phyloP scores from a whole-genome alignment of 2,113 vertebrate species.

The Syrrhaptes paradoxus region DNA sequence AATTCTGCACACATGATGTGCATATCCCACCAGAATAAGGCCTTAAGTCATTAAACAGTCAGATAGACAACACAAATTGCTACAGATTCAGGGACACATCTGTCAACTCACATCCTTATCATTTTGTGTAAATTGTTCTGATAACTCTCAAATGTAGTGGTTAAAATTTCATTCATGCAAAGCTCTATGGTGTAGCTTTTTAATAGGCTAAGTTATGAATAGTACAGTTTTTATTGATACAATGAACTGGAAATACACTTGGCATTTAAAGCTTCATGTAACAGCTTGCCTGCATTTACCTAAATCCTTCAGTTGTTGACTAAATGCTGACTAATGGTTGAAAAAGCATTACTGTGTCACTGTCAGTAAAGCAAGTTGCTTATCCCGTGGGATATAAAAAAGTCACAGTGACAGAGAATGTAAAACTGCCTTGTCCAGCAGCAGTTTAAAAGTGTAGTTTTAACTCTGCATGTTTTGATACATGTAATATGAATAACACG shows the following conservation, averaged over 20 bases:
- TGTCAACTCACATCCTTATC: not conserved
- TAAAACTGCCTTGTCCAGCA: not conserved
- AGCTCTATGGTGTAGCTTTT: not conserved
- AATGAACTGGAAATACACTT: not conserved
- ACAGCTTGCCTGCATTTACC: not conserved
- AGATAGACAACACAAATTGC: not conserved
- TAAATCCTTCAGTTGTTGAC: not conserved
- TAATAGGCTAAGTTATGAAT: not conserved
- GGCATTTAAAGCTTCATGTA: not conserved
- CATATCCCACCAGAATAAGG: not conserved
- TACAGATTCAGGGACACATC: not conserved
- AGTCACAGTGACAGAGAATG: not conserved
- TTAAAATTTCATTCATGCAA: constrained; percentile 15
- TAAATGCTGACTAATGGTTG: not conserved
- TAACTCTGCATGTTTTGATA: not conserved
- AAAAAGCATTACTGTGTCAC: not conserved
- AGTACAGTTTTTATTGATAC: not conserved
- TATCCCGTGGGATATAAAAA: not conserved
- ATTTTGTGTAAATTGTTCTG: not conserved
- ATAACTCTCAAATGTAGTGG: not conserved
- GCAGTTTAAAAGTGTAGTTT: not conserved
- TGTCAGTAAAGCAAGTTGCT: not conserved
- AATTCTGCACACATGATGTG: not conserved
- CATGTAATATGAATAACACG: not conserved
- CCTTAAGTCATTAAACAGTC: not conserved